Evolutionary conservation across 2,888 invertebrate species (phyloP).

Genomic region (Cinara cedri): DNA sequence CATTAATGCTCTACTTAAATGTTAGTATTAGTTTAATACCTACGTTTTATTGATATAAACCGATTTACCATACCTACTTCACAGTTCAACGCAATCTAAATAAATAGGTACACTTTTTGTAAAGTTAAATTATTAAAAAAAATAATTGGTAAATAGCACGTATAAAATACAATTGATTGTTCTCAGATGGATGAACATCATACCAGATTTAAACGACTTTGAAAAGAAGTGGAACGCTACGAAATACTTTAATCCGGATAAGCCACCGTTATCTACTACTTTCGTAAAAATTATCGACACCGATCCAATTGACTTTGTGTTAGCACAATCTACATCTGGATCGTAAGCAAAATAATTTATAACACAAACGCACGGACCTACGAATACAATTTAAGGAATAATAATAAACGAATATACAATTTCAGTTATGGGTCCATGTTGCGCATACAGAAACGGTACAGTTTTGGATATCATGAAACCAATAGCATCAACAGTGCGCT

Average conservation of each 20-base stretch:
- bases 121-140: background rate
- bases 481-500: constrained; percentile 63
- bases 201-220: constrained; percentile 77
- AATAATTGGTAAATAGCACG: background rate
- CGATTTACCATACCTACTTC: background rate
- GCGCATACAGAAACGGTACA: constrained; percentile 82
- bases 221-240: constrained; percentile 65
- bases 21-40: background rate
- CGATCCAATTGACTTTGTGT: constrained; percentile 67
- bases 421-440: constrained; percentile 80
- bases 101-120: background rate
- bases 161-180: constrained; percentile 23
- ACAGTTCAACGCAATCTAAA: too few relatives aligned
- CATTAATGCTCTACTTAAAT: too few relatives aligned
- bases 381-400: background rate
- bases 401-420: constrained; percentile 45
- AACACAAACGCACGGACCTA: too few relatives aligned
- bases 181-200: constrained; percentile 73
- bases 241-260: constrained; percentile 56
- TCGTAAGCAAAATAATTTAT: constrained; percentile 64
- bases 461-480: constrained; percentile 74
- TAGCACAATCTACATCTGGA: constrained; percentile 82
- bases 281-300: constrained; percentile 69
- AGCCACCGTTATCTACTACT: constrained; percentile 66
- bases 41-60: background rate